Evolutionary conservation across 2,797 vertebrate species (phyloP), one percentile per base, ranked within the genome.

Genomic region (Gallinago solitaria): DNA sequence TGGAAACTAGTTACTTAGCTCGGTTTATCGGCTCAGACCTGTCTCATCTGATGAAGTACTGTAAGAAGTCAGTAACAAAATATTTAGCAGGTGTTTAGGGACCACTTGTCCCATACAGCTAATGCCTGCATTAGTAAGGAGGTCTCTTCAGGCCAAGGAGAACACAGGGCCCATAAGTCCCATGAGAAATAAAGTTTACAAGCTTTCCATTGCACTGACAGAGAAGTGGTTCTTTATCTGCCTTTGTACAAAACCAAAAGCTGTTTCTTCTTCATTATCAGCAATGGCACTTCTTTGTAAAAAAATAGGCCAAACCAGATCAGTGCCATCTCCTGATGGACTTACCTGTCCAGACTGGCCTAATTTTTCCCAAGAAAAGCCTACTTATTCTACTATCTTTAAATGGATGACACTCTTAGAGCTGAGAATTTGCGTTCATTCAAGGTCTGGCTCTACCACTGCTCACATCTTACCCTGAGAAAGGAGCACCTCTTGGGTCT

Each of bases 131-230:
- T 28, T 80, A 61, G 64, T 45, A 81, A 67, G 6, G 9, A 16
- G 48, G 15, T 41, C 60, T 89, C 33, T 63, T 80, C 50, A 53
- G 50, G 57, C 32, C 16, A 63, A 18, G 32, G 9, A 77, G n/a
- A 90, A 13, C 15, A 25, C 54, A 47, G 32, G 33, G 37, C 3
- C 37, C 3, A 0, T 32, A 41, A 80, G 2, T 59, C 39, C 37
- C 35, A 32, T 7, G 6, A 74, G 48, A 45, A 76, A 69, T 35
- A 57, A 86, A 74, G 17, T 81, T 65, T 74, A 21, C 63, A 70
- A 45, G 16, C 13, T 77, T 88, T 70, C 18, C 21, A 21, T 16
- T 25, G 21, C 0, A 0, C 12, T 35, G 3, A 7, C 71, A 63
- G 37, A 65, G 41, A 87, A 14, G 5, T 17, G 5, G 27, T 64